Evolutionary conservation across 30 jellyfish, hydroid and myxozoan species (phyloP), one percentile per base, ranked within the genome.

Genomic region (Pelagia noctiluca): DNA sequence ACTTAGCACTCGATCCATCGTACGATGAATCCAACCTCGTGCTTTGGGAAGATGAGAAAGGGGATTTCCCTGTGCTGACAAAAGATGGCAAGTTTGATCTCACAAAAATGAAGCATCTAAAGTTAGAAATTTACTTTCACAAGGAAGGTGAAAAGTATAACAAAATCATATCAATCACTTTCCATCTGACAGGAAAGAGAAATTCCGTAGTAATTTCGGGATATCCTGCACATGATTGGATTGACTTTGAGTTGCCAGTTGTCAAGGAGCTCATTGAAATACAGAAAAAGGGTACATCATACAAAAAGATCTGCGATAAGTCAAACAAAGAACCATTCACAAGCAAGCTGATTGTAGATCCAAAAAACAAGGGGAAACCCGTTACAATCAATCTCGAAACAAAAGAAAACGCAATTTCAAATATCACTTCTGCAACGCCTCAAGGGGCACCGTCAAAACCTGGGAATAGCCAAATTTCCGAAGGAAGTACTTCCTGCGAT

Each of bases 21-120:
- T 33, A 35, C 83, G 38, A 70, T 3, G 83, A 68, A 2, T 35
- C 67, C 36, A 70, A 21, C 66, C 24, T 70, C 35, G 83, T 70
- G n/a, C 42, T 70, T 3, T 70, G 37, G 83, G 83, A 70, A 70
- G 42, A 70, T 37, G 70, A 70, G 66, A 70, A 35, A 22, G 68
- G 83, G 22, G 83, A 70, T 52, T 21, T 50, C 77, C 77, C 77
- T 64, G 16, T 50, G 23, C 52, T 48, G 32, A 50, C 26, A 12
- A 64, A 48, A 48, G 32, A 64, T 3, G 77, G 32, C 23, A 10
- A 64, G 32, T 64, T 30, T 64, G 77, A 64, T 64, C 28, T n/a
- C n/a, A n/a, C n/a, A n/a, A n/a, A n/a, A n/a, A n/a, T n/a, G n/a
- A n/a, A n/a, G n/a, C n/a, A n/a, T n/a, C n/a, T n/a, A n/a, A n/a